Base-by-base conservation (phyloP, 1,140 invertebrate species). In the Magallana ariakensis region DNA sequence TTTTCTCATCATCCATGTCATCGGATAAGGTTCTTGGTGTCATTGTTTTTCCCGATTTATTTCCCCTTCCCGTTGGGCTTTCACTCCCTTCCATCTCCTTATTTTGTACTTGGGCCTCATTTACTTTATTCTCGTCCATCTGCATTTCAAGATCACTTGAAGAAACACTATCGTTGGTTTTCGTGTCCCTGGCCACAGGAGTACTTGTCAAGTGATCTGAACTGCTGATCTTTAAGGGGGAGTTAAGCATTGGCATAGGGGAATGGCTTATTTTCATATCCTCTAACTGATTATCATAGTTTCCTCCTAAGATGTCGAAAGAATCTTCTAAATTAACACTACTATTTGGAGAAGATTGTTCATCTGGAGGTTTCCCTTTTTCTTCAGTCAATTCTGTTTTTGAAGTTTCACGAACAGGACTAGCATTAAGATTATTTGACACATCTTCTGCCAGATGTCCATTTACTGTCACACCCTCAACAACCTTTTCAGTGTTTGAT, bases 201-300 rank as follows among this genome's bases (percentile, higher is more conserved):
- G 66, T 75, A 26, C 66, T 75, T 33, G 66, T 75, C 33, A 75
- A 33, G 6, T 87, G 82, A 60, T 88, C 89, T 87, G 87, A 89
- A 57, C 87, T 85, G 3, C 84, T 86, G 13, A 58, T 46, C 11
- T 33, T 75, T 10, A 75, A 19, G 26, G 66, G 66, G 66, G 66
- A 75, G 22, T 75, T 75, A 75, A 75, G 58, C 19, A 19, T 62
- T 62, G 58, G 66, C 66, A 75, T 11, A 22, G 66, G 66, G 33
- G 66, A 75, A 4, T 75, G 66, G 33, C 26, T 26, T 15, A 33
- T 33, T 75, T 19, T 75, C 66, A 33, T 75, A 26, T n/a, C 54
- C 8, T 54, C 60, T 46, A 54, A 1, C 26, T 53, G 19, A 84
- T 26, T 66, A 84, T 53, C 58, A 66, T 33, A 46, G 15, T 33